A percentile compares a stretch with the other conserved stretches of the same genome.
Conservation (phyloP, 2,888 invertebrate species). For the Uloborus plumipes region DNA sequence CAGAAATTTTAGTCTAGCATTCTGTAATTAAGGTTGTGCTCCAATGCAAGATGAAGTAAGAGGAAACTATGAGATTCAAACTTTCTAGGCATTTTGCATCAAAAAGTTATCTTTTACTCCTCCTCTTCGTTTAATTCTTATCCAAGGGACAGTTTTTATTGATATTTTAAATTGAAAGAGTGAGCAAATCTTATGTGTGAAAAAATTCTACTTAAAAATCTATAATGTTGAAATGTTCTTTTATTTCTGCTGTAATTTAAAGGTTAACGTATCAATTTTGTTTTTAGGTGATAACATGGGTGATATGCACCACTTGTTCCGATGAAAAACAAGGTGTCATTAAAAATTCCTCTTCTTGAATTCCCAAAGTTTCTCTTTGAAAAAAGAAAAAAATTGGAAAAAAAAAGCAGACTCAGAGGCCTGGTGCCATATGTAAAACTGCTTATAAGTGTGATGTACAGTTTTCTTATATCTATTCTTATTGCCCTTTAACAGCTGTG, state of each 20-base stretch:
- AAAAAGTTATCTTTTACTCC: not conserved
- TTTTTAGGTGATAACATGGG: constrained; percentile 38
- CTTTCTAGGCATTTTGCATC: too few species aligned
- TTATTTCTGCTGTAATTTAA: not conserved
- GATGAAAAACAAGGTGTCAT: constrained; percentile 1
- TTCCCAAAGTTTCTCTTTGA: constrained; percentile 34
- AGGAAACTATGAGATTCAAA: too few species aligned
- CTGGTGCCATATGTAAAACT: constrained; percentile 30
- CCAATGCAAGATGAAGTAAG: too few species aligned
- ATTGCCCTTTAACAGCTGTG: constrained; percentile 35
- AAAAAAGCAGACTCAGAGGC: constrained; percentile 15
- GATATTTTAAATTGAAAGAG: too few species aligned
- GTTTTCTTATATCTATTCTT: constrained; percentile 49
- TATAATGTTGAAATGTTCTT: too few species aligned
- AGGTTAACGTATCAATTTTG: not conserved
- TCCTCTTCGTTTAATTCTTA: not conserved
- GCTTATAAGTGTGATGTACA: constrained; percentile 41
- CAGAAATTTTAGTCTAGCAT: too few species aligned
- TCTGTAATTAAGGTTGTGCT: too few species aligned
- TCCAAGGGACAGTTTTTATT: too few species aligned
- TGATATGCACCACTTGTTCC: constrained; percentile 38
- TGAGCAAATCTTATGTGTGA: too few species aligned
- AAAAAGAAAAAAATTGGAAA: constrained; percentile 5
- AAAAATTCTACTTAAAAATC: too few species aligned
- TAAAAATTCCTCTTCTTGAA: constrained; percentile 47